phyloP scores from a whole-genome alignment of 2,113 vertebrate species.

The Cephalopholis sonnerati region DNA sequence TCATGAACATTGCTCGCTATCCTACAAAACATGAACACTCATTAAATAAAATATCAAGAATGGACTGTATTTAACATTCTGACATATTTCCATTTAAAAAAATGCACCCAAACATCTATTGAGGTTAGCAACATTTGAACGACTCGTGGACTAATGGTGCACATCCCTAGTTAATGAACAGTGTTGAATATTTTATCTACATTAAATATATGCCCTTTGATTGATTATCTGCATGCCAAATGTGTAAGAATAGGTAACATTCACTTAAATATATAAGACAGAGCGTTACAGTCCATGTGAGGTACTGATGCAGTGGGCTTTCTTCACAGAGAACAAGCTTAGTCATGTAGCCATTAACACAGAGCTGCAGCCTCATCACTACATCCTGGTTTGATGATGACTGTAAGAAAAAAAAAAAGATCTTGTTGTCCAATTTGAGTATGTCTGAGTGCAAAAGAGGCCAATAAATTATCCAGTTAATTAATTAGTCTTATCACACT shows the following conservation, averaged over 20 bases:
- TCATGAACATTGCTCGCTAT: no score
- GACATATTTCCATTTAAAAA: no score
- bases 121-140: no score
- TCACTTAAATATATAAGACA: background rate
- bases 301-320: background rate
- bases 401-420: background rate
- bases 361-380: background rate
- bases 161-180: no score
- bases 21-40: no score
- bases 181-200: background rate
- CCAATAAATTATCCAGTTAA: background rate
- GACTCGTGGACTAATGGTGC: no score
- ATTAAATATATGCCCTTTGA: no score
- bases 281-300: background rate
- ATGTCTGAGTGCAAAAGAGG: no score
- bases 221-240: background rate
- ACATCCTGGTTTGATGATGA: background rate
- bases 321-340: background rate
- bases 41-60: no score
- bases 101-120: no score
- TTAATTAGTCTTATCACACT: background rate
- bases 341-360: background rate
- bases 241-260: background rate
- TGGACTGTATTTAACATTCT: no score
- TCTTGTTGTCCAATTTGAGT: background rate